Percentiles rank a stretch among this genome's conserved stretches.
Conservation (phyloP, 2,113 vertebrate genomes). For the Dicerorhinus sumatrensis region DNA sequence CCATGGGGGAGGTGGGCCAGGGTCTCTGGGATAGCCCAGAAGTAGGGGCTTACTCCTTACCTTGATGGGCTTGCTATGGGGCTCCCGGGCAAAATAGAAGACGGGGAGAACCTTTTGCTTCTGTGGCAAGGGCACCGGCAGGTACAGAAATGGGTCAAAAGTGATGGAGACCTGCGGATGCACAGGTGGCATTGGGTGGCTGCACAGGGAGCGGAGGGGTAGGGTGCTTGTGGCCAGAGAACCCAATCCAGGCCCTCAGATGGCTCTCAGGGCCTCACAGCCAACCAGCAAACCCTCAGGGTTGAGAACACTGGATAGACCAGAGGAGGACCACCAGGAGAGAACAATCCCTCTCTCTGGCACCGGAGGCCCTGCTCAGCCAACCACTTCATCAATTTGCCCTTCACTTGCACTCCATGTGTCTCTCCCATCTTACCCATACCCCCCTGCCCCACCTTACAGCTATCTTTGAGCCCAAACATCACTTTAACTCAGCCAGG, state of each 20-base stretch:
- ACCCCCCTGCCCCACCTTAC: neutral
- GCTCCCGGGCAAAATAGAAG: constrained; percentile 97
- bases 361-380: neutral
- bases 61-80: constrained; percentile 98
- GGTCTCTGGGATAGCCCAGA: neutral
- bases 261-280: neutral
- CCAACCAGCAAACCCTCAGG: neutral
- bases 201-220: fast-evolving
- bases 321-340: neutral
- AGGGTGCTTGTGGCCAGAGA: neutral
- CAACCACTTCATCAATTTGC: neutral
- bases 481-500: neutral
- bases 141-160: constrained; percentile 98
- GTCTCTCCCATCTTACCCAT: neutral
- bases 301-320: neutral
- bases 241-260: no score
- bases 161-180: constrained; percentile 96
- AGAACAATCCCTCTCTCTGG: neutral
- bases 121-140: constrained; percentile 97
- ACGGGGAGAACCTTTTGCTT: constrained; percentile 98
- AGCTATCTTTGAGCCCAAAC: neutral
- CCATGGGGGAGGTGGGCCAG: fast-evolving
- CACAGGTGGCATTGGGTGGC: neutral
- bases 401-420: neutral
- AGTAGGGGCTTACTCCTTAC: constrained; percentile 81